These are phyloP conservation scores for Sebastes matsubarae DNA, from an alignment of 2,797 vertebrate genomes.

Conservation along the genomic window DNA sequence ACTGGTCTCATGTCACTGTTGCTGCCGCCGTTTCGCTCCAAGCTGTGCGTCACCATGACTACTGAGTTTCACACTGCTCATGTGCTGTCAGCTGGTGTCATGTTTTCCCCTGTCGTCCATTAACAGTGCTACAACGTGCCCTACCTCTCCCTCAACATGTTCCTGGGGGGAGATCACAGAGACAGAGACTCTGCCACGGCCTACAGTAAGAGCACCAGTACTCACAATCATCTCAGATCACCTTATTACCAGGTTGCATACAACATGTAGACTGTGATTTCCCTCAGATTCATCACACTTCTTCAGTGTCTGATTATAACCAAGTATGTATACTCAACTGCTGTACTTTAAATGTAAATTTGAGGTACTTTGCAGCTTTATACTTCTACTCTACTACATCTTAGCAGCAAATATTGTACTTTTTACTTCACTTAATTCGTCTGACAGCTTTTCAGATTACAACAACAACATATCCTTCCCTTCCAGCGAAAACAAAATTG, in stretches of 20 bases:
- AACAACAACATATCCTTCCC: no score
- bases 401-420: background rate
- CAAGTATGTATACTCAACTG: background rate
- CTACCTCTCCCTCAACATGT: conserved; percentile 85
- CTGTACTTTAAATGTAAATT: background rate
- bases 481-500: fast-evolving
- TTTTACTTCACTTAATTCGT: no score
- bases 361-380: background rate
- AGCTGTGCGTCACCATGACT: conserved; percentile 52
- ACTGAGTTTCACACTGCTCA: conserved; percentile 29
- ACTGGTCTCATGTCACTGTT: conserved; percentile 20
- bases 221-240: background rate
- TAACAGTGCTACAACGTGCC: conserved; percentile 83
- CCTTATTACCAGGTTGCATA: fast-evolving
- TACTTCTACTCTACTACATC: background rate
- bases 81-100: conserved; percentile 25
- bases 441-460: no score
- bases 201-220: conserved; percentile 76
- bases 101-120: conserved; percentile 26
- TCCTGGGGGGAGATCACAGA: conserved; percentile 80
- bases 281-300: background rate
- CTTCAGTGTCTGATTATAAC: background rate
- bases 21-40: conserved; percentile 26
- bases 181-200: conserved; percentile 86
- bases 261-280: background rate